Evolutionary conservation across 2,113 vertebrate species (phyloP).

Genomic region (Mungos mungo): DNA sequence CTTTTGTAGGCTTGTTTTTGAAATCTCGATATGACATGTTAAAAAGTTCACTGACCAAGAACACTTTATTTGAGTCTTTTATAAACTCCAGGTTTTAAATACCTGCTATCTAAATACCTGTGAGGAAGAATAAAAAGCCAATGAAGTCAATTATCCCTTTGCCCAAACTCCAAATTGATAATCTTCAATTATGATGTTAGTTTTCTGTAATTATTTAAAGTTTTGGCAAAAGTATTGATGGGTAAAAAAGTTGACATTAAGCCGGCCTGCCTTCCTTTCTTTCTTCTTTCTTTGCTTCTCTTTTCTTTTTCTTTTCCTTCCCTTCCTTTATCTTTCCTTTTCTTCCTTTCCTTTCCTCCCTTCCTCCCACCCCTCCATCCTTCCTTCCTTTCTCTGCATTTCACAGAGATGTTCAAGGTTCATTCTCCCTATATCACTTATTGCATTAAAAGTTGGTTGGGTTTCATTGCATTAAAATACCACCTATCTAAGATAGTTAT

Average conservation of each 20-base stretch:
- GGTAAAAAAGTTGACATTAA: background rate
- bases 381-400: background rate
- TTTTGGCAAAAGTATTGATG: background rate
- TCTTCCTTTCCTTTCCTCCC: no score
- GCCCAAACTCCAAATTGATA: background rate
- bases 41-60: slow-evolving; percentile 37
- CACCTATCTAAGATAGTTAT: background rate
- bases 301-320: no score
- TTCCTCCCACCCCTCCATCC: background rate
- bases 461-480: background rate
- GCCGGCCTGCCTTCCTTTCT: background rate
- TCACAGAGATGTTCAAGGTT: background rate
- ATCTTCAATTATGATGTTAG: background rate
- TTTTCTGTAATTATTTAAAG: slow-evolving; percentile 14
- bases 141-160: background rate
- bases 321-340: no score
- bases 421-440: background rate
- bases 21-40: background rate
- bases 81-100: slow-evolving; percentile 8
- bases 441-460: background rate
- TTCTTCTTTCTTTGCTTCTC: background rate
- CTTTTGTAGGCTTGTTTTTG: background rate
- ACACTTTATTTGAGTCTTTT: background rate
- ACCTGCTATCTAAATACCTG: slow-evolving; percentile 12
- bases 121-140: background rate